Evolutionary conservation across 1,140 invertebrate species (phyloP).

Genomic region (Oreohelix idahoensis): DNA sequence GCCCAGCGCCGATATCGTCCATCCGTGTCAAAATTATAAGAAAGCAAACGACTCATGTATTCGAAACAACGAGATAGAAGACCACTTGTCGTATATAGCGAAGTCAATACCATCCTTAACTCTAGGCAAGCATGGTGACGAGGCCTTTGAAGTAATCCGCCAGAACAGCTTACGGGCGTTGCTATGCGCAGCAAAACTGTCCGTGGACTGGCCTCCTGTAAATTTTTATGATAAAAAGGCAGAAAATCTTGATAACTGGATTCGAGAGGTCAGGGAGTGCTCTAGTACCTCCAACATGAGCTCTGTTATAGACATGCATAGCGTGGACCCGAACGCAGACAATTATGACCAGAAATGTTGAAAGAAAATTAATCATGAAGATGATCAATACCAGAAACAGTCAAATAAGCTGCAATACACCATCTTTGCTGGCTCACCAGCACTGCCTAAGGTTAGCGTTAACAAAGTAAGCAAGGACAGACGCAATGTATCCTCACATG

Average conservation of each 20-base stretch:
- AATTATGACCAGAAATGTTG: background rate
- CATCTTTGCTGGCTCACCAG: too few relatives aligned
- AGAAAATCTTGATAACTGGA: background rate
- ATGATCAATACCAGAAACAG: too few relatives aligned
- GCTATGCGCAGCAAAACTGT: background rate
- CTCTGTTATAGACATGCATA: background rate
- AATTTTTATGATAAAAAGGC: background rate
- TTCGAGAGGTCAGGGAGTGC: background rate
- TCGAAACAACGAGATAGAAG: background rate
- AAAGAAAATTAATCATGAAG: too few relatives aligned
- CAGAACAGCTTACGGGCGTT: conserved; percentile 12
- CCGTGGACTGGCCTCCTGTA: background rate
- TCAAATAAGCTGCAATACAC: too few relatives aligned
- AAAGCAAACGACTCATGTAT: background rate
- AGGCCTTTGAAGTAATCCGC: background rate
- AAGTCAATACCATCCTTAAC: background rate
- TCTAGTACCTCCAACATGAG: background rate
- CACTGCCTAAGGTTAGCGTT: too few relatives aligned
- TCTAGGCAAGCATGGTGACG: background rate
- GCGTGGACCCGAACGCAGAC: background rate
- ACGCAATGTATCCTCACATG: background rate
- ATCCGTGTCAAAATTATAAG: background rate
- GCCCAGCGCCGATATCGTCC: background rate
- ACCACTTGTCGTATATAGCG: background rate
- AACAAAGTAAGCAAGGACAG: background rate